Conservation (phyloP, 2,797 vertebrate genomes). For the Philypnodon macrostomus region DNA sequence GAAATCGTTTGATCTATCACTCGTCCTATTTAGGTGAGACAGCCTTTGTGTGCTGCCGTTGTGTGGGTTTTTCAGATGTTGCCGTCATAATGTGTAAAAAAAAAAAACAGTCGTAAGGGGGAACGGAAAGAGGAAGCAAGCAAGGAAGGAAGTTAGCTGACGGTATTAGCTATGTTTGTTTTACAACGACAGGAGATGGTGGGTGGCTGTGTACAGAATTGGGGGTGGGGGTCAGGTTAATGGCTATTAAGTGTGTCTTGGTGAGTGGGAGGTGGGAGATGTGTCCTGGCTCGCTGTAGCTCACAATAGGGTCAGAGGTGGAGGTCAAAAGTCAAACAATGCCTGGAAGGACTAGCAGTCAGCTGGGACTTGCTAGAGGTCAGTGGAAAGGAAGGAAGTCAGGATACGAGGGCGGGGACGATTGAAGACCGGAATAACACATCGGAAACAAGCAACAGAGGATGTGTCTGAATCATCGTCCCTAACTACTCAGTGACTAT, state of each 20-base stretch:
- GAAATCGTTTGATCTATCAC: constrained; percentile 62
- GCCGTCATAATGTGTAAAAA: constrained; percentile 42
- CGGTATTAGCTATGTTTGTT: constrained; percentile 55
- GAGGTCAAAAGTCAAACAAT: constrained; percentile 57
- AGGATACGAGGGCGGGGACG: constrained; percentile 34
- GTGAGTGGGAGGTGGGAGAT: constrained; percentile 26
- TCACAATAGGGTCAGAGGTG: constrained; percentile 41
- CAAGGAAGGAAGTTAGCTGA: constrained; percentile 41
- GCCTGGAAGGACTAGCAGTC: constrained; percentile 51
- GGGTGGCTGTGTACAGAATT: constrained; percentile 22
- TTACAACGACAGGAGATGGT: constrained; percentile 40
- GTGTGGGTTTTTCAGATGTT: constrained; percentile 34
- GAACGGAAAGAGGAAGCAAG: constrained; percentile 30
- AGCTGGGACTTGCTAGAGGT: constrained; percentile 34
- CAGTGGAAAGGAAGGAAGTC: constrained; percentile 20
- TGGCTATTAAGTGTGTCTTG: constrained; percentile 51
- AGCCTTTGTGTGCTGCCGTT: constrained; percentile 32
- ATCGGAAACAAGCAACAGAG: constrained; percentile 37
- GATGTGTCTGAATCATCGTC: too few species aligned
- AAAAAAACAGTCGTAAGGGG: constrained; percentile 22
- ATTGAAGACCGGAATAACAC: constrained; percentile 49
- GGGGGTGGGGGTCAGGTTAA: constrained; percentile 36
- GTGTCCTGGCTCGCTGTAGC: constrained; percentile 18
- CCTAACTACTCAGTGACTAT: too few species aligned
- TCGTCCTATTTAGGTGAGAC: constrained; percentile 40